A percentile compares a stretch with the other conserved stretches of the same genome.
phyloP scores from a whole-genome alignment of 2,113 vertebrate genomes.

The Paratilapia polleni region DNA sequence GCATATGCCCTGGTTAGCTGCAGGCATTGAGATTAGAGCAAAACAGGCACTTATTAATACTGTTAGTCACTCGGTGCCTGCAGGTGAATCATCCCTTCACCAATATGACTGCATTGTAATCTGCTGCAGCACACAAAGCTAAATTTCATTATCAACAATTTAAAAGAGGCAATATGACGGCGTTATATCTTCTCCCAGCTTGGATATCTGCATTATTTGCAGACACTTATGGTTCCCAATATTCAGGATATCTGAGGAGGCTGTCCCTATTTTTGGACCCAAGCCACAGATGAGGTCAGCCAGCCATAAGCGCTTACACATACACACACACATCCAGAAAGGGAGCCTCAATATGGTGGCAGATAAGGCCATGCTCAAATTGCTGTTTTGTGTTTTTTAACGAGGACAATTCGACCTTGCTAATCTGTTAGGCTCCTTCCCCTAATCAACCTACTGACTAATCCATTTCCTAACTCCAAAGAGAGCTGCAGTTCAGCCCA shows the following conservation, averaged over 20 bases:
- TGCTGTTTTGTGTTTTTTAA: conserved; percentile 69
- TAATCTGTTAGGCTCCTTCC: conserved; percentile 68
- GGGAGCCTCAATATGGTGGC: conserved; percentile 37
- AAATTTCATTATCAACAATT: conserved; percentile 37
- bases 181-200: conserved; percentile 30
- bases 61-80: conserved; percentile 62
- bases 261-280: conserved; percentile 57
- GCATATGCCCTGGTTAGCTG: conserved; percentile 60
- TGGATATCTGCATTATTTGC: conserved; percentile 41
- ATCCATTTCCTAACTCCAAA: conserved; percentile 68
- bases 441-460: conserved; percentile 72
- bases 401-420: conserved; percentile 60
- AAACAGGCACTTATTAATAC: conserved; percentile 64
- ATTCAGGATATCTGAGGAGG: conserved; percentile 20
- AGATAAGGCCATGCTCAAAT: conserved; percentile 63
- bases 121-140: conserved; percentile 22
- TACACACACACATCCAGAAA: conserved; percentile 14
- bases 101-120: conserved; percentile 30
- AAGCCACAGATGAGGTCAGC: conserved; percentile 58
- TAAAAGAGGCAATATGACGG: conserved; percentile 17
- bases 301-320: conserved; percentile 42
- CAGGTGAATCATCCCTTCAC: conserved; percentile 61
- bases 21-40: conserved; percentile 56
- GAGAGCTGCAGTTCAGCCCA: conserved; percentile 43
- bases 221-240: conserved; percentile 27